These are phyloP conservation scores for Diplazon laetatorius DNA, from an alignment of 2,888 invertebrate genomes.

Conservation along the genomic window DNA sequence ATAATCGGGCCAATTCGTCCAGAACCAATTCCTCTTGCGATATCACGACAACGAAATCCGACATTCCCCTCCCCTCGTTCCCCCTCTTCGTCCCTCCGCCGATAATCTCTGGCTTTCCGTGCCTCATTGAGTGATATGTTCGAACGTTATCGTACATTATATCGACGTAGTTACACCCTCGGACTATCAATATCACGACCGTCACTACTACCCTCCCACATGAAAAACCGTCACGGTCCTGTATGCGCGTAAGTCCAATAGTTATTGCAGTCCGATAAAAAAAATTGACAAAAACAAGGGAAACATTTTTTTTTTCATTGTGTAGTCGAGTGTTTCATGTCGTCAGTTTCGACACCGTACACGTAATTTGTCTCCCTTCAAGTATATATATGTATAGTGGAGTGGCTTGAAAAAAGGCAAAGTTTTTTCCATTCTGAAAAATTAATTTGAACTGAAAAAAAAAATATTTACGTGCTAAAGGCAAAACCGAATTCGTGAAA, in stretches of 20 bases:
- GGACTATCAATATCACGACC: not conserved
- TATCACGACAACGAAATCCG: conserved; percentile 20
- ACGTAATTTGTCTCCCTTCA: too few relatives aligned
- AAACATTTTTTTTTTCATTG: too few relatives aligned
- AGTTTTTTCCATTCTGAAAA: too few relatives aligned
- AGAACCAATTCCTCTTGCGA: not conserved
- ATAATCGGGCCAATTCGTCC: conserved; percentile 8
- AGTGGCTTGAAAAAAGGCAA: too few relatives aligned
- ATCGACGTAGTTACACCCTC: not conserved
- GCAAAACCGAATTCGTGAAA: too few relatives aligned
- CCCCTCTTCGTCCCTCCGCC: too few relatives aligned
- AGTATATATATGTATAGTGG: too few relatives aligned
- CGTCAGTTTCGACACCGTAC: too few relatives aligned
- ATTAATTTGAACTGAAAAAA: too few relatives aligned
- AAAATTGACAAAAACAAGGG: conserved; percentile 24
- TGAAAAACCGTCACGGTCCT: not conserved
- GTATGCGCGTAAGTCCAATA: not conserved
- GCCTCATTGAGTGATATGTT: conserved; percentile 2
- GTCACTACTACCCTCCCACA: not conserved
- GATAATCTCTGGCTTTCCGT: conserved; percentile 11
- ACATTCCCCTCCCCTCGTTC: too few relatives aligned
- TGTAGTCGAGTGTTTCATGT: conserved; percentile 30
- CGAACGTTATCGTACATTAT: not conserved
- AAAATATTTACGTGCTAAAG: too few relatives aligned
- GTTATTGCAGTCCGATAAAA: not conserved